Base-by-base conservation (phyloP, 2,888 invertebrate genomes). In the Zaprionus bogoriensis region DNA sequence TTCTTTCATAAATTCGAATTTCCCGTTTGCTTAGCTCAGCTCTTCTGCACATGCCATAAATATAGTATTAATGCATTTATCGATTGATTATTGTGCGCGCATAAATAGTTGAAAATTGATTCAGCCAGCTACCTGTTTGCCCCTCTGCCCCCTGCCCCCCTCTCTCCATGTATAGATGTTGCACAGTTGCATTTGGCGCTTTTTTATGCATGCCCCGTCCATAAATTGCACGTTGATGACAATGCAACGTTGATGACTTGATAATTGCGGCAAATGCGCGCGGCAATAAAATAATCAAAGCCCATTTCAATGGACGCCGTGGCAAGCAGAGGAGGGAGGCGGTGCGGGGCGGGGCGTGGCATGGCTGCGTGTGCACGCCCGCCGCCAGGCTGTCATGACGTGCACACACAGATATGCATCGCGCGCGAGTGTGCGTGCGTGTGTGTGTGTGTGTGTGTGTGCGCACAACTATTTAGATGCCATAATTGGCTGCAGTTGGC, bases 211-310 rank as follows among this genome's bases (percentile, higher is more conserved):
- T 50, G 2, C 30, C 7, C 9, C 4, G 10, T 10, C 5, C 63
- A 83, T 73, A 86, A 80, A 80, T 83, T 86, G 83, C 77, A 73
- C 67, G 73, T 87, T 79, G 72, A 87, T 83, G 88, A 85, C 74
- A 78, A 70, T 74, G 76, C 83, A 72, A 68, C 69, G 83, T 85
- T 87, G 86, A 87, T 87, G 83, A 87, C 83, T 83, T 76, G 88
- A 87, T 87, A 87, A 87, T 87, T 88, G 78, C 74, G 66, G 71
- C 77, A 80, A 83, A 86, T 87, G 77, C 77, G 72, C 77, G 71
- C 32, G 54, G 73, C 85, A 73, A 82, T 83, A 83, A 83, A 83
- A 83, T 87, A 85, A 82, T 87, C 82, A 82, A 84, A 82, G 71
- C 71, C 85, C 51, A 77, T 82, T 78, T 75, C 51, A 68, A 83